Percentiles rank a stretch among this genome's conserved stretches.
These are phyloP conservation scores for Sebastes vulpes DNA, from an alignment of 2,797 vertebrate genomes.

Conservation along the genomic window DNA sequence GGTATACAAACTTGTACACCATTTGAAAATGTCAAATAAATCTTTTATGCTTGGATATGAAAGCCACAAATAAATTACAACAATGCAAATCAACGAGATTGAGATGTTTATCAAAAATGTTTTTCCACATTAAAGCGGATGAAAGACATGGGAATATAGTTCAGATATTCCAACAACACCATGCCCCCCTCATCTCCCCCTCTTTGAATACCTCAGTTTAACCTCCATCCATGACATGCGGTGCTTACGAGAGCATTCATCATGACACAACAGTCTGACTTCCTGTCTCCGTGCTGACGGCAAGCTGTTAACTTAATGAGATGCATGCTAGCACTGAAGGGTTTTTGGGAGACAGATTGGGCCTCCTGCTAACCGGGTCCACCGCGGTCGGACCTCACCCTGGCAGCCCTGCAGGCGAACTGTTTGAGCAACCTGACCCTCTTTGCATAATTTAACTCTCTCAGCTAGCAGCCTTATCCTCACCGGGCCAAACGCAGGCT, in stretches of 20 bases:
- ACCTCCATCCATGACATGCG: constrained; percentile 73
- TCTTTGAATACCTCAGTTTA: constrained; percentile 58
- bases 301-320: constrained; percentile 88
- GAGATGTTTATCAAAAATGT: neutral
- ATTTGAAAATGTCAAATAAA: neutral
- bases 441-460: constrained; percentile 63
- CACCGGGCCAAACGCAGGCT: constrained; percentile 4
- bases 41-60: neutral
- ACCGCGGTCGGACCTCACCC: constrained; percentile 68
- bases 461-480: constrained; percentile 25
- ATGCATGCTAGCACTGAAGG: constrained; percentile 81
- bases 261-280: constrained; percentile 85
- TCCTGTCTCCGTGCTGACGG: constrained; percentile 83
- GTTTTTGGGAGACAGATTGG: constrained; percentile 79
- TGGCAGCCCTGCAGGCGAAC: constrained; percentile 76
- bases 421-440: constrained; percentile 59
- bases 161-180: neutral
- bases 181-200: neutral
- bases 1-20: neutral
- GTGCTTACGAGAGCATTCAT: constrained; percentile 82
- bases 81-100: neutral
- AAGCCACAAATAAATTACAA: neutral
- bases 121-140: neutral
- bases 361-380: constrained; percentile 81
- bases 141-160: neutral